Evolutionary conservation across 1,140 invertebrate species (phyloP).

Genomic region (Hirudo medicinalis): DNA sequence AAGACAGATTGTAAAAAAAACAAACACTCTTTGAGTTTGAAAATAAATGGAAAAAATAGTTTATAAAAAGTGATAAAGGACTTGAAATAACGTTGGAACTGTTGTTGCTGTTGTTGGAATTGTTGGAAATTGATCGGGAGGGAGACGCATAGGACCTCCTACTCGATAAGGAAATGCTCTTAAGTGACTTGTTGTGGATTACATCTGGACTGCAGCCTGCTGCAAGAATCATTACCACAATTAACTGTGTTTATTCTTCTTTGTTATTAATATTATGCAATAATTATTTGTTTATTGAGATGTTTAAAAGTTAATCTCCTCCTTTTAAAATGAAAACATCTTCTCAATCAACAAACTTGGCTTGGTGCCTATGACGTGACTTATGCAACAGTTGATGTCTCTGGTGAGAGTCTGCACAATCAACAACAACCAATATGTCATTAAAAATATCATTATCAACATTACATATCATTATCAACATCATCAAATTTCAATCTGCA

Average conservation of each 20-base stretch:
- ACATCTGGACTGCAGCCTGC: constrained; percentile 2
- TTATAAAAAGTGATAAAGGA: too few relatives aligned
- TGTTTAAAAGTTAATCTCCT: too few relatives aligned
- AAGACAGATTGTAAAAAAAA: too few relatives aligned
- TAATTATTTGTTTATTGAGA: too few relatives aligned
- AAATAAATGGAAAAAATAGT: too few relatives aligned
- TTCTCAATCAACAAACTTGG: background rate
- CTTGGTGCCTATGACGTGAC: constrained; percentile 9
- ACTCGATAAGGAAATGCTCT: background rate
- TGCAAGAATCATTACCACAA: background rate
- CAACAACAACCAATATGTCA: constrained; percentile 5
- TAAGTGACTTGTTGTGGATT: background rate
- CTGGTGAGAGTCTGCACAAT: constrained; percentile 14
- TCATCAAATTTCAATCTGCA: constrained; percentile 11
- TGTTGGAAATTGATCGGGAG: background rate
- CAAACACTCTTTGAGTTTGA: too few relatives aligned
- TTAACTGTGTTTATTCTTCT: background rate
- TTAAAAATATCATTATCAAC: constrained; percentile 3
- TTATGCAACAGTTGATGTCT: constrained; percentile 12
- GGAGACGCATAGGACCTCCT: background rate
- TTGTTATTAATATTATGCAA: background rate
- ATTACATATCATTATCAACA: background rate
- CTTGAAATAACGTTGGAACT: too few relatives aligned
- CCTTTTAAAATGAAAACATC: background rate
- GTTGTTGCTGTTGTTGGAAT: too few relatives aligned